A percentile compares a stretch with the other conserved stretches of the same genome.
phyloP scores from a whole-genome alignment of 1,140 invertebrate genomes.

The Manduca sexta region DNA sequence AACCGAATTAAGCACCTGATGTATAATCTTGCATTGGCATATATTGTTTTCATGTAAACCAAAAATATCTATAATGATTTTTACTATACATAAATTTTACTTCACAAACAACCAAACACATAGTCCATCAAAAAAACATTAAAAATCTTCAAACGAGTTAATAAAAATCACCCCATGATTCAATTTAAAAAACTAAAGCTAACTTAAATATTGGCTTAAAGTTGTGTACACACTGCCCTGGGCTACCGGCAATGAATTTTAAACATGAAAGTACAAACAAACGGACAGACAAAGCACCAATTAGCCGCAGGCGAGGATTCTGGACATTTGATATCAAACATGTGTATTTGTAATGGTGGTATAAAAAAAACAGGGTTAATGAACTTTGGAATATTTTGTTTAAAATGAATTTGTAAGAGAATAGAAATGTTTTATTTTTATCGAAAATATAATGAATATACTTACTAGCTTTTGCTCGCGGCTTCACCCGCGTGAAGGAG shows the following conservation, averaged over 20 bases:
- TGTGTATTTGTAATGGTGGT: slow-evolving; percentile 10
- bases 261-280: slow-evolving; percentile 29
- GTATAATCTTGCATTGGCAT: no score
- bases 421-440: no score
- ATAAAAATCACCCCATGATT: slow-evolving; percentile 22
- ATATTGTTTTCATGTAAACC: no score
- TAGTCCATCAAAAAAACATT: background rate
- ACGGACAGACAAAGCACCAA: slow-evolving; percentile 31
- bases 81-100: no score
- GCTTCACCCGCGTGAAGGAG: no score
- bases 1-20: no score
- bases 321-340: slow-evolving; percentile 31
- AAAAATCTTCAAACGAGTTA: slow-evolving; percentile 9
- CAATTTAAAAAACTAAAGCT: slow-evolving; percentile 41
- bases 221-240: slow-evolving; percentile 24
- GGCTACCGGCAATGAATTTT: slow-evolving; percentile 32
- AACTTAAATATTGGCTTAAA: slow-evolving; percentile 43
- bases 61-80: no score
- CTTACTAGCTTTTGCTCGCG: no score
- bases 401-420: no score
- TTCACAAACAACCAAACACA: no score
- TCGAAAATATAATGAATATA: no score
- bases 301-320: slow-evolving; percentile 38
- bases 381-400: background rate
- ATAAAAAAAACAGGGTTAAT: no score